Base-by-base conservation (phyloP, 2,113 vertebrate genomes). In the Lamprologus callipterus region DNA sequence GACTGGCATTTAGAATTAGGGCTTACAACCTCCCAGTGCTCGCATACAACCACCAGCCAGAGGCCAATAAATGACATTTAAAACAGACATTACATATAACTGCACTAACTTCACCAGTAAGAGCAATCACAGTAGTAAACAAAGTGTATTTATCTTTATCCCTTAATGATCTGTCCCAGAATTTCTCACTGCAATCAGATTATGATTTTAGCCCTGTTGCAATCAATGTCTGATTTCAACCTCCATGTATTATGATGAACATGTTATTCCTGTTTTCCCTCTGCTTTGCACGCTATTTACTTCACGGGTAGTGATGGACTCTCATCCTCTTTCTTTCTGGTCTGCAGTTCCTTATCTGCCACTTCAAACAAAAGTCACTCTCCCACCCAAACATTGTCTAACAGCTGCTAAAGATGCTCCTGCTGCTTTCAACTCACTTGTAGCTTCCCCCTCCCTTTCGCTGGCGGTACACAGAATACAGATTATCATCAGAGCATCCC, bases 401-500 rank as follows among this genome's bases (percentile, higher is more conserved):
- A 89, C 68, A 91, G 88, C 75, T 49, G n/a, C 87, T 90, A 65
- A 93, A 85, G 93, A 94, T 92, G 89, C 87, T 85, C 85, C 86
- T n/a, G 89, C 85, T 90, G 90, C 81, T 91, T 91, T 91, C 40
- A 31, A 88, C 85, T 93, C 85, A 78, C 90, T 91, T 84, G 13
- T 19, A 57, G 60, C 31, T n/a, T 65, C 88, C 90, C 31, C 60
- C 81, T 79, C 54, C 83, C 83, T 88, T 93, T 92, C 55, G 80
- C 91, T 88, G 92, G 88, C 91, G 81, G 88, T 86, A 95, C 96
- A 97, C 89, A 94, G 91, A 91, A 97, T 94, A 83, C 87, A 95
- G 95, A 97, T 95, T 93, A 95, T 92, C 93, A 80, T 86, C 86
- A 37, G 85, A 85, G 83, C 92, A 82, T 86, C 90, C 85, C 91